Conservation (phyloP, 2,888 invertebrate genomes). For the Cephus pulcher region DNA sequence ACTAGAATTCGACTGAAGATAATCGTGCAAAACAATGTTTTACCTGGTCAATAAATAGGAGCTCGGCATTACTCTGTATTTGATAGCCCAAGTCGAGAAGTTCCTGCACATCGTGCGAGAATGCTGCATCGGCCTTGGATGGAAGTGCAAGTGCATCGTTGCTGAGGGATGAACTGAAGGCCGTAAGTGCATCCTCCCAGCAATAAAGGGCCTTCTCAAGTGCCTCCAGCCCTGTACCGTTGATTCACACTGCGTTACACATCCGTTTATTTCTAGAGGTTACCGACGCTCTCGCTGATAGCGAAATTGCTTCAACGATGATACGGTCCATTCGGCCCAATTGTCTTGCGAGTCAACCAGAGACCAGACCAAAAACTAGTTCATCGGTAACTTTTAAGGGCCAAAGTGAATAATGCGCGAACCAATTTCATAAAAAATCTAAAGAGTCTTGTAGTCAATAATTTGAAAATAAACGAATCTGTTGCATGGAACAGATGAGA, state of each 20-base stretch:
- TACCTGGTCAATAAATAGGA: constrained; percentile 83
- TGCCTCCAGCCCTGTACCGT: constrained; percentile 85
- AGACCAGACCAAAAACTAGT: not conserved
- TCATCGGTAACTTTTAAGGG: not conserved
- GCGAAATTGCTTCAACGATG: constrained; percentile 32
- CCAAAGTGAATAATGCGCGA: not conserved
- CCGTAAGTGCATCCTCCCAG: constrained; percentile 94
- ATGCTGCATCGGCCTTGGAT: constrained; percentile 87
- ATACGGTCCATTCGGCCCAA: constrained; percentile 7
- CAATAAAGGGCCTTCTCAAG: constrained; percentile 91
- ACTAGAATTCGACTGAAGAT: not conserved
- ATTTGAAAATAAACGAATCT: not conserved
- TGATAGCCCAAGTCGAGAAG: constrained; percentile 86
- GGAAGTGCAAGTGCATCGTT: constrained; percentile 77
- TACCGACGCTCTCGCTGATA: constrained; percentile 25
- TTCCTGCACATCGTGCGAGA: constrained; percentile 74
- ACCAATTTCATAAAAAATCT: not conserved
- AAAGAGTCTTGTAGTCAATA: not conserved
- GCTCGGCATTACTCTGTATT: constrained; percentile 87
- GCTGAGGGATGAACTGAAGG: constrained; percentile 75
- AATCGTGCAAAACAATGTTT: not conserved
- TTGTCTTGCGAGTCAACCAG: constrained; percentile 4
- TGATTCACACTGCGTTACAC: constrained; percentile 33
- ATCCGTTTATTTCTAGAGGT: constrained; percentile 35
- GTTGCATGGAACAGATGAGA: not conserved